Evolutionary conservation across 2,797 vertebrate genomes (phyloP), one percentile per base, ranked within the genome.

Genomic region (Dallia pectoralis): DNA sequence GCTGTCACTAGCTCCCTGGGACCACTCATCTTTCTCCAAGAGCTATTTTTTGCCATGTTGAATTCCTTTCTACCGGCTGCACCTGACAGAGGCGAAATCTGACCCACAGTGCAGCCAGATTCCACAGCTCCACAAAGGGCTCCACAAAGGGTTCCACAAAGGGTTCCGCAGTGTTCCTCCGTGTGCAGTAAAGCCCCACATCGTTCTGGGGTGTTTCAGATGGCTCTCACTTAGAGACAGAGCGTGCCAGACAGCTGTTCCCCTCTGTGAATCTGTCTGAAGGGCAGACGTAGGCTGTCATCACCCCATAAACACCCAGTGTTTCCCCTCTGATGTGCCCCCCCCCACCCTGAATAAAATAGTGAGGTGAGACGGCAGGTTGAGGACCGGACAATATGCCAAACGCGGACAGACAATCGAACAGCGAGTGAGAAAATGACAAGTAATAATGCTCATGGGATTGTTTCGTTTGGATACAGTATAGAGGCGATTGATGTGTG

Each of bases 21-120:
- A 79, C 76, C 74, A 78, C 80, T 88, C 86, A 84, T 86, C 74
- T 79, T 78, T 82, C 80, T 79, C 29, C 22, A 67, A 2, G 79
- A 86, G 82, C 70, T 30, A 73, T 62, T 33, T 76, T 40, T 76
- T 79, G 83, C 76, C 84, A 76, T 72, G 69, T 79, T 76, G 81
- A 84, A 85, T 87, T 86, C 82, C 76, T 85, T 82, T 84, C 75
- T 79, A 67, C 80, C 77, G 77, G 82, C 87, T 83, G 70, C 85
- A 87, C 84, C 87, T 86, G 86, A 89, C 82, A 63, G 76, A 70
- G 84, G 81, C 84, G 85, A 86, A 86, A 86, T 79, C 56, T 77
- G 71, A 84, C 78, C 16, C 5, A 72, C 44, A 66, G 74, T 81
- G 30, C 69, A 22, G 72, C 77, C 71, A 72, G 62, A 70, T 74